Evolutionary conservation across 2,888 invertebrate species (phyloP), one percentile per base, ranked within the genome.

Genomic region (Aphidius colemani): DNA sequence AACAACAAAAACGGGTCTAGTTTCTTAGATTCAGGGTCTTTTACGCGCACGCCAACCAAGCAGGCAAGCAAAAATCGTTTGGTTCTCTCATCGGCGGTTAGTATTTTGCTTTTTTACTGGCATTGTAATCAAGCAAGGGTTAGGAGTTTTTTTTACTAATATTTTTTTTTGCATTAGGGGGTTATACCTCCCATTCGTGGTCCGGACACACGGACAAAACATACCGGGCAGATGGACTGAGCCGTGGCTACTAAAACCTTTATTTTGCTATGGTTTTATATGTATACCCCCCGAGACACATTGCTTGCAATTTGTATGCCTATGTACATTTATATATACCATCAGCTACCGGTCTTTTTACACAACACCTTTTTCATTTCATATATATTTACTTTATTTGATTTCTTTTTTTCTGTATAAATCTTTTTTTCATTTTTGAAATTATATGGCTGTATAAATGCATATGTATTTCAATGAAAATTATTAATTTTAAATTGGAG

Each of bases 61-160:
- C 30, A 30, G 5, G 30, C 30, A 30, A 5, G 30, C 30, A 30
- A 30, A 5, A 30, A 30, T 30, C 30, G 4, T 30, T 5, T 30
- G 30, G 30, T 30, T 30, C 30, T 30, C 30, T 79, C 76, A 83
- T 81, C 77, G 80, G 80, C 81, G 81, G 82, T 82, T 82, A 82
- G 81, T 81, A 82, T 81, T 81, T 82, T 79, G 78, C 79, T 82
- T 82, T 82, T 30, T 82, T 82, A 79, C 79, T 71, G 76, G 79
- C 79, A 82, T 82, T 82, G 82, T 82, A 82, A 82, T 82, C 82
- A 82, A 81, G 81, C 80, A 82, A 82, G 82, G 82, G 82, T 81
- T 82, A 82, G 81, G 80, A 79, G 77, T 79, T 81, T 82, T 30
- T 30, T 30, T 30, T 30, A 30, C 3, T 5, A 5, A 30, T 30